A percentile compares a stretch with the other conserved stretches of the same genome.
Conservation (phyloP, 2,888 invertebrate genomes). For the Eurytoma adleriae region DNA sequence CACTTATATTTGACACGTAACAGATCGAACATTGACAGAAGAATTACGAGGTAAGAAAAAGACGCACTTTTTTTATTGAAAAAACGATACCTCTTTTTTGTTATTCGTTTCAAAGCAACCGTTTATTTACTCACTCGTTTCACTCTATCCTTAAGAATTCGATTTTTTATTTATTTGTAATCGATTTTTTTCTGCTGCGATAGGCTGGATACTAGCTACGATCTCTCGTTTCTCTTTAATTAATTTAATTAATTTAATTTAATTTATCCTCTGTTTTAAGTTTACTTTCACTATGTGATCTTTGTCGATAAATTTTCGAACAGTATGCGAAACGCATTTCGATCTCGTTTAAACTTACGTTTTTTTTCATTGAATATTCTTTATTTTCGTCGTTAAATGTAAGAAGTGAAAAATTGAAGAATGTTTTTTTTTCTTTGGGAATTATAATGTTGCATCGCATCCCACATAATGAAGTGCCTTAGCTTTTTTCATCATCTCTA, state of each 20-base stretch:
- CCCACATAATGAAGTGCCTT: slow-evolving; percentile 31
- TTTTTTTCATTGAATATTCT: slow-evolving; percentile 16
- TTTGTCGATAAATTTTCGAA: too few relatives aligned
- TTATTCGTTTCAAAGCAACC: slow-evolving; percentile 32
- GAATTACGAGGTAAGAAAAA: slow-evolving; percentile 37
- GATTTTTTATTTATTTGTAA: slow-evolving; percentile 41
- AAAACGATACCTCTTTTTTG: slow-evolving; percentile 41
- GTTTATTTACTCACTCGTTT: slow-evolving; percentile 13
- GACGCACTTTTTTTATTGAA: slow-evolving; percentile 24
- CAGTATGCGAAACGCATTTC: slow-evolving; percentile 39
- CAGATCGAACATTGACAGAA: slow-evolving; percentile 52
- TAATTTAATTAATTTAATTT: slow-evolving; percentile 40
- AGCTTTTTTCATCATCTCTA: slow-evolving; percentile 21
- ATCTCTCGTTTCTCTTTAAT: slow-evolving; percentile 36
- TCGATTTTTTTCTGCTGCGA: slow-evolving; percentile 31
- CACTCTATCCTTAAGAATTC: slow-evolving; percentile 37
- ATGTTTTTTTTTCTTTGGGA: slow-evolving; percentile 56
- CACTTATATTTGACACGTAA: slow-evolving; percentile 51
- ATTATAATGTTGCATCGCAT: slow-evolving; percentile 29
- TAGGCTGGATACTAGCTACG: slow-evolving; percentile 43
- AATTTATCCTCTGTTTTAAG: slow-evolving; percentile 40
- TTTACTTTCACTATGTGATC: slow-evolving; percentile 51
- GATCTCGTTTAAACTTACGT: slow-evolving; percentile 49
- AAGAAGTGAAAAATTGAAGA: slow-evolving; percentile 68
- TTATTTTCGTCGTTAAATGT: slow-evolving; percentile 60